Conservation (phyloP, 1,140 invertebrate genomes). For the Maconellicoccus hirsutus region DNA sequence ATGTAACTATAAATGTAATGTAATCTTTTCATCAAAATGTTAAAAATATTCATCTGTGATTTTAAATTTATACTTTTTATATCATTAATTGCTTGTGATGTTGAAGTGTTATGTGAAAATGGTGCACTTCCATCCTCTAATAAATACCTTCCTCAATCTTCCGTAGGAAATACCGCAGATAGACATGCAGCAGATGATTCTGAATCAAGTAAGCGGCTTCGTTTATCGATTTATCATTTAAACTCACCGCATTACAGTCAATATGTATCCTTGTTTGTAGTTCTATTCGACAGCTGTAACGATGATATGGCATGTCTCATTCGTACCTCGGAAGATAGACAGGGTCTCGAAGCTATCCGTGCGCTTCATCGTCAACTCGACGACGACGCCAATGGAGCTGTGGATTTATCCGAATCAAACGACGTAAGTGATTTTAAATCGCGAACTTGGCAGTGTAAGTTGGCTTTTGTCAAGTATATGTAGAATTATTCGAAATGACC, state of each 20-base stretch:
- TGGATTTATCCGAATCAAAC: constrained; percentile 87
- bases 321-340: constrained; percentile 58
- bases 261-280: constrained; percentile 2
- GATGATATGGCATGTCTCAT: constrained; percentile 56
- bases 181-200: not conserved
- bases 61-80: not conserved
- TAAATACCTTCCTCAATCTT: not conserved
- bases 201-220: not conserved
- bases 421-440: constrained; percentile 52
- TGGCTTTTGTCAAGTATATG: no score
- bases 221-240: no score
- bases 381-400: constrained; percentile 88
- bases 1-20: not conserved
- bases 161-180: not conserved
- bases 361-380: constrained; percentile 78
- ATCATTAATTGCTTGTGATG: not conserved
- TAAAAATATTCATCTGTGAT: not conserved
- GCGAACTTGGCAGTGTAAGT: no score
- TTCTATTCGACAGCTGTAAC: constrained; percentile 38
- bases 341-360: constrained; percentile 77
- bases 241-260: not conserved
- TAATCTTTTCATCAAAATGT: not conserved
- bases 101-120: not conserved
- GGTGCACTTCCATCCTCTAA: not conserved
- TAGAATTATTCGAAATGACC: no score